These are phyloP conservation scores for Exocentrus adspersus DNA, from an alignment of 2,888 invertebrate species.

Conservation along the genomic window DNA sequence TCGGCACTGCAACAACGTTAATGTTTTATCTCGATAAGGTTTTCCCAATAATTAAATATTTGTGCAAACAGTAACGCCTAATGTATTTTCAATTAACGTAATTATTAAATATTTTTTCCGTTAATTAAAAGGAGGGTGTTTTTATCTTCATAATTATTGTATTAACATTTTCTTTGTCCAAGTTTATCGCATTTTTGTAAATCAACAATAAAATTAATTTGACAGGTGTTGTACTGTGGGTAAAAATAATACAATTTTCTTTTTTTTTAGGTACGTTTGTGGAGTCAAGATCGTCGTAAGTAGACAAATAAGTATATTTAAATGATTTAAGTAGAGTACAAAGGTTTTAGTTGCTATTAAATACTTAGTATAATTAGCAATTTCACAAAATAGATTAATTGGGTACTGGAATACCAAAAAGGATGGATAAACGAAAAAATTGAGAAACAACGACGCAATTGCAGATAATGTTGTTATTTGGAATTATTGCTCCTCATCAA, in stretches of 20 bases:
- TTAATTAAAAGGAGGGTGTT: slow-evolving; percentile 21
- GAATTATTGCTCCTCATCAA: no score
- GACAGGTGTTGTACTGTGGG: no score
- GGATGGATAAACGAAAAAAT: no score
- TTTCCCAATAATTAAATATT: slow-evolving; percentile 28
- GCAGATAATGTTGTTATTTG: no score
- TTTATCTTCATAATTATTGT: slow-evolving; percentile 32
- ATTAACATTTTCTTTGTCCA: slow-evolving; percentile 30
- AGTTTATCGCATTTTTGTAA: slow-evolving; percentile 23
- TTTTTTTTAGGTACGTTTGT: not conserved
- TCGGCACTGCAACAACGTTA: not conserved
- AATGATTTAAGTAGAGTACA: no score
- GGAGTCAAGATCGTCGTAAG: no score
- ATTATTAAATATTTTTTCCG: slow-evolving; percentile 27
- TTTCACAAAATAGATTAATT: no score
- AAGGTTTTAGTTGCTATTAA: no score
- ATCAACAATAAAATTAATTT: slow-evolving; percentile 22
- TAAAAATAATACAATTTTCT: not conserved
- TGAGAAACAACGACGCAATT: no score
- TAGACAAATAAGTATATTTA: no score
- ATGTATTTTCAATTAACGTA: slow-evolving; percentile 29
- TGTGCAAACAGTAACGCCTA: slow-evolving; percentile 27
- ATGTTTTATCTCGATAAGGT: slow-evolving; percentile 23
- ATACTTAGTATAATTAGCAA: no score
- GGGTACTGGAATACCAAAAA: no score